Evolutionary conservation across 1,140 invertebrate species (phyloP).

Genomic region (Heliconius melpomene): DNA sequence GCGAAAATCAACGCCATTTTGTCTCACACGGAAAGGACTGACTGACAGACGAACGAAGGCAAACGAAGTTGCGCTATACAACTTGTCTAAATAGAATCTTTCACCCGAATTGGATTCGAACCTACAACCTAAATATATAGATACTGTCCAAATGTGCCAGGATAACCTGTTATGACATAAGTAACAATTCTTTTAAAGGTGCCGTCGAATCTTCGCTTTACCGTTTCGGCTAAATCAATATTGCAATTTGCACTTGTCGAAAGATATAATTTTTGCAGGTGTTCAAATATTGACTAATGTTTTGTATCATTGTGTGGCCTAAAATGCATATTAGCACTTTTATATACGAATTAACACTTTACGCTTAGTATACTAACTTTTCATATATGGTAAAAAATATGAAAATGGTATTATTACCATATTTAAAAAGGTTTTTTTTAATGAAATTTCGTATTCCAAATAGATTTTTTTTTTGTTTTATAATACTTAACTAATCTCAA

Average conservation of each 20-base stretch:
- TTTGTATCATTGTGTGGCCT: constrained; percentile 50
- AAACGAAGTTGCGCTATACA: too few species aligned
- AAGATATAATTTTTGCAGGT: constrained; percentile 51
- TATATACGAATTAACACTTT: constrained; percentile 63
- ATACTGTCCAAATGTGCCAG: neutral
- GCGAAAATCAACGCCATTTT: too few species aligned
- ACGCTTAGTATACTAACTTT: neutral
- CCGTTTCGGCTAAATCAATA: constrained; percentile 37
- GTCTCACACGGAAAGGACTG: too few species aligned
- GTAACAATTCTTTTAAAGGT: neutral
- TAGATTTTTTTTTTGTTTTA: too few species aligned
- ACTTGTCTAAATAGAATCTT: too few species aligned
- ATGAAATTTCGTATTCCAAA: neutral
- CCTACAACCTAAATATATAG: neutral
- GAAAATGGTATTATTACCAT: constrained; percentile 2
- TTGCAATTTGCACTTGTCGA: constrained; percentile 61
- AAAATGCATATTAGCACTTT: constrained; percentile 58
- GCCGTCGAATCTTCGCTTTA: neutral
- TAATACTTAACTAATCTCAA: too few species aligned
- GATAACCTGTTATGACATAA: neutral
- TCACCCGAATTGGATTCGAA: neutral
- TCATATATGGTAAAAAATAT: neutral
- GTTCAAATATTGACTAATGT: constrained; percentile 53
- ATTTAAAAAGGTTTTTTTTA: neutral
- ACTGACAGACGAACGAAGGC: too few species aligned